phyloP scores from a whole-genome alignment of 1,140 invertebrate genomes.

The Heliconius melpomene region DNA sequence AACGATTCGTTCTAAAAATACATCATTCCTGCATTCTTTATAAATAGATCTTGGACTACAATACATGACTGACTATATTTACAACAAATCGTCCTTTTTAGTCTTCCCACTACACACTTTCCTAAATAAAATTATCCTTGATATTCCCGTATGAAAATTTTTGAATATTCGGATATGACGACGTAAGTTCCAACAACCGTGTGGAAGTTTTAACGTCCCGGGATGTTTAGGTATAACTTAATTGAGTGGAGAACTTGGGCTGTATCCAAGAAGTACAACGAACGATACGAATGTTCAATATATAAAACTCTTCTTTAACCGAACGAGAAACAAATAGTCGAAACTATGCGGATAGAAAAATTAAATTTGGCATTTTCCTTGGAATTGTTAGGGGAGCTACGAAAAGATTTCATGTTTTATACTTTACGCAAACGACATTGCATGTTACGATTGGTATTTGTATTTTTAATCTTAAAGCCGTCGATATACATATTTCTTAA shows the following conservation, averaged over 20 bases:
- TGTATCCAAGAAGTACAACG: background rate
- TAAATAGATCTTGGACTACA: too few relatives aligned
- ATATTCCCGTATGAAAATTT: background rate
- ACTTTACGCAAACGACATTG: background rate
- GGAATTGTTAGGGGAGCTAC: too few relatives aligned
- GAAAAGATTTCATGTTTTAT: background rate
- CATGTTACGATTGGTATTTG: too few relatives aligned
- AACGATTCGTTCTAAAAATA: too few relatives aligned
- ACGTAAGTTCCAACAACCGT: background rate
- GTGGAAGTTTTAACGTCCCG: background rate
- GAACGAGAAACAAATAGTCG: too few relatives aligned
- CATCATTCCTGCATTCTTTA: background rate
- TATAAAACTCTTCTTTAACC: background rate
- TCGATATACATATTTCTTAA: too few relatives aligned
- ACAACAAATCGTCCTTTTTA: too few relatives aligned
- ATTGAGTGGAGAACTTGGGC: constrained; percentile 7
- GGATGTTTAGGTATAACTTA: background rate
- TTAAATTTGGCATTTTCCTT: too few relatives aligned
- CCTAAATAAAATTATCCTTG: background rate
- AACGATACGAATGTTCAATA: background rate
- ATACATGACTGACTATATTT: too few relatives aligned
- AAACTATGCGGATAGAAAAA: too few relatives aligned
- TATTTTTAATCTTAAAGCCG: too few relatives aligned
- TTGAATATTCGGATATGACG: background rate
- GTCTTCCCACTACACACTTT: background rate